Evolutionary conservation across 2,888 invertebrate species (phyloP), one percentile per base, ranked within the genome.

Genomic region (Nephrotoma appendiculata): DNA sequence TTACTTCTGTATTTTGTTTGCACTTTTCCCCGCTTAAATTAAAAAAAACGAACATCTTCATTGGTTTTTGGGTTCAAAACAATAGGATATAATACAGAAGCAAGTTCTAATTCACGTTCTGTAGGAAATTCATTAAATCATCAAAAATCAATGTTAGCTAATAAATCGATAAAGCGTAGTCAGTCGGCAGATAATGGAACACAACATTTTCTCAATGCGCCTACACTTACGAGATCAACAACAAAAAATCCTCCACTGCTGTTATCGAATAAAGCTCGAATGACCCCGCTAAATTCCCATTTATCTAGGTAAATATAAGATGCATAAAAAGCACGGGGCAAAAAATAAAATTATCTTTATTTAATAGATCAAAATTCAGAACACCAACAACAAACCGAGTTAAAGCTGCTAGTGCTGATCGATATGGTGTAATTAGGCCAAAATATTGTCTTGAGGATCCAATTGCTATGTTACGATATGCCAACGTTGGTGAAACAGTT

Each of bases 331-430:
- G 4, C n/a, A 15, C 19, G 0, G 31, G 3, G 31, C 31, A 31
- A 31, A 31, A 31, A 31, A 15, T 84, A 9, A 42, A 15, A 41
- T 83, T 83, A 41, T 83, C 3, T 31, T 31, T 83, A 41, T 41
- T n/a, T 84, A 42, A 84, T 45, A 90, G 91, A 83, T 89, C 89
- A 87, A 91, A 90, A 87, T 87, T 90, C 88, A 90, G 91, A 6
- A 91, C 91, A 2, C 91, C 91, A 11, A 88, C 90, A 86, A 41
- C 52, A 1, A 83, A 89, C 0, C 89, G 90, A 0, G 87, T 89
- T 2, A 91, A 91, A 86, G 91, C 91, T 0, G 87, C 90, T 5
- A 92, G 92, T 87, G 91, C 90, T 15, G 92, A 91, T 89, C 90
- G 91, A 15, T 48, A 86, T 5, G 52, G 44, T 9, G 86, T 87